phyloP scores from a whole-genome alignment of 2,888 invertebrate species.

The Corbicula japonica region DNA sequence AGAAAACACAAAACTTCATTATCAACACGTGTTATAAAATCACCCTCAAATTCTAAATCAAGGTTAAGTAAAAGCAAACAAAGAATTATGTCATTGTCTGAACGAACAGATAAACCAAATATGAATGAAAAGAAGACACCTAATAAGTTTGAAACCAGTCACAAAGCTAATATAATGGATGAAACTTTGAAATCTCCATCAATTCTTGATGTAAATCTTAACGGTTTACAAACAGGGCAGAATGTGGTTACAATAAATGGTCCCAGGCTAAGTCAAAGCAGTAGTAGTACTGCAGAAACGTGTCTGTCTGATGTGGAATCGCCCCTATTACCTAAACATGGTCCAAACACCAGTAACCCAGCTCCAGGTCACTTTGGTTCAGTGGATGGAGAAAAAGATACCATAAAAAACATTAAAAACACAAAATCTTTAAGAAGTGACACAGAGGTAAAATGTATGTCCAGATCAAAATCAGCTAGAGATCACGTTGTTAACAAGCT shows the following conservation, averaged over 20 bases:
- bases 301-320: constrained; percentile 53
- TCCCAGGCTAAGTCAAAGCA: too few relatives aligned
- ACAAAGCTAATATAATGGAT: constrained; percentile 1
- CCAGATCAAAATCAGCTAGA: not conserved
- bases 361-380: too few relatives aligned
- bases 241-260: too few relatives aligned
- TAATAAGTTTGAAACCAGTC: not conserved
- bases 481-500: too few relatives aligned
- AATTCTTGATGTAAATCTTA: too few relatives aligned
- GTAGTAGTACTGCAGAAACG: too few relatives aligned
- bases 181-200: constrained; percentile 44
- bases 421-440: not conserved
- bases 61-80: too few relatives aligned
- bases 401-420: not conserved
- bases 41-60: too few relatives aligned
- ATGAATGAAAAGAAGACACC: not conserved
- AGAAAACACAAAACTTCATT: constrained; percentile 54
- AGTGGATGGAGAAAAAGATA: constrained; percentile 11
- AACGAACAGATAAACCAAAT: not conserved
- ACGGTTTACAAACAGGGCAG: too few relatives aligned
- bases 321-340: constrained; percentile 55
- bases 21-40: too few relatives aligned
- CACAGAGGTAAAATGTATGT: not conserved
- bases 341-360: too few relatives aligned
- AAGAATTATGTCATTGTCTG: too few relatives aligned